Percentiles rank a stretch among this genome's conserved stretches.
phyloP scores from a whole-genome alignment of 2,113 vertebrate species.

The Channa maculata region DNA sequence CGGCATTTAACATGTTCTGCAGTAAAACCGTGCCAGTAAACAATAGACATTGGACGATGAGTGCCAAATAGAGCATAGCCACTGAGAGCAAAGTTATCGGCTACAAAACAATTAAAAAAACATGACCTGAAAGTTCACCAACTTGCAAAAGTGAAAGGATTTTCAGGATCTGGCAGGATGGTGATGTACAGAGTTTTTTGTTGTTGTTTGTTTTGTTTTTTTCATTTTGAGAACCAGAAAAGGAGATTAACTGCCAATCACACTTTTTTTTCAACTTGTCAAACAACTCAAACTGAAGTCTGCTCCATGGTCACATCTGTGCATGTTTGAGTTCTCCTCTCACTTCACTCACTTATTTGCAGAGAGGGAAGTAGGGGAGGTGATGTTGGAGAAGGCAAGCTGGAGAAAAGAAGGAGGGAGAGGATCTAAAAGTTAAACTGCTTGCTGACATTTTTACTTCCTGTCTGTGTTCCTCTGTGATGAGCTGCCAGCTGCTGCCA shows the following conservation, averaged over 20 bases:
- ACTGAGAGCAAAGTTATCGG: constrained; percentile 11
- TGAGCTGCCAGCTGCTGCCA: constrained; percentile 66
- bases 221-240: constrained; percentile 15
- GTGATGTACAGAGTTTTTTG: neutral
- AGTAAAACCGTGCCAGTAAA: constrained; percentile 60
- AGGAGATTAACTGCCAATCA: constrained; percentile 21
- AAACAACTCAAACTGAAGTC: constrained; percentile 12
- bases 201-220: no score
- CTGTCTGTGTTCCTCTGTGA: constrained; percentile 50
- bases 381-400: constrained; percentile 11
- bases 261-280: neutral
- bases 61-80: neutral
- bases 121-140: neutral
- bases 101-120: constrained; percentile 32
- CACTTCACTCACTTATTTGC: neutral
- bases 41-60: constrained; percentile 40
- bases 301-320: constrained; percentile 56
- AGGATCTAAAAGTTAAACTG: constrained; percentile 56
- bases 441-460: constrained; percentile 45
- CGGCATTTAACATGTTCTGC: constrained; percentile 43
- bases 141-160: neutral
- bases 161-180: constrained; percentile 20
- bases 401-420: neutral
- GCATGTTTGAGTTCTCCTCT: constrained; percentile 38
- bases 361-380: constrained; percentile 1